Conservation (phyloP, 2,113 vertebrate genomes). For the Garra rufa region DNA sequence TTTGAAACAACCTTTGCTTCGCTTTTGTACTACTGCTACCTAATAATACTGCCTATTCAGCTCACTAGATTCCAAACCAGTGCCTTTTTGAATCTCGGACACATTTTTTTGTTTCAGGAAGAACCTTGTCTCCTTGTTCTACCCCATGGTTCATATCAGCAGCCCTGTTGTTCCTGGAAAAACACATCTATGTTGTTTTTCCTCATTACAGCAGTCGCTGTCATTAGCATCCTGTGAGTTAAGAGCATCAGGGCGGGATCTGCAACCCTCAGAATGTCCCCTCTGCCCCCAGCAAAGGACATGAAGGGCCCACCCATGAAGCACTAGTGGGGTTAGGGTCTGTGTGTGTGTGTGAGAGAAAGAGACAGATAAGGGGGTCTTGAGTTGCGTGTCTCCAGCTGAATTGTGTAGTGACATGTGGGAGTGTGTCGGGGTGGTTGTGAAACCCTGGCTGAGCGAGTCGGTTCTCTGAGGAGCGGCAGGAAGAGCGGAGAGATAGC, state of each 20-base stretch:
- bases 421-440: conserved; percentile 63
- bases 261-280: conserved; percentile 61
- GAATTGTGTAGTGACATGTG: conserved; percentile 38
- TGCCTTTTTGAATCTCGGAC: background rate
- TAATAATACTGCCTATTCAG: background rate
- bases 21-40: background rate
- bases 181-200: conserved; percentile 68
- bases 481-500: conserved; percentile 73
- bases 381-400: conserved; percentile 36
- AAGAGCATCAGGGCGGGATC: conserved; percentile 51
- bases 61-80: background rate
- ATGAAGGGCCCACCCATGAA: conserved; percentile 74
- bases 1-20: background rate
- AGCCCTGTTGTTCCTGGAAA: conserved; percentile 67
- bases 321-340: conserved; percentile 59
- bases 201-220: conserved; percentile 72
- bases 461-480: conserved; percentile 63
- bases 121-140: conserved; percentile 7
- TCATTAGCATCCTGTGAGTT: conserved; percentile 59
- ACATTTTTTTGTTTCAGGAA: background rate
- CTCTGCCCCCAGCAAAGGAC: conserved; percentile 51
- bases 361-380: background rate
- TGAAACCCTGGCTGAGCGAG: conserved; percentile 71
- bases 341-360: conserved; percentile 2
- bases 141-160: conserved; percentile 31